phyloP scores from a whole-genome alignment of 2,113 vertebrate genomes.

The Strix uralensis region DNA sequence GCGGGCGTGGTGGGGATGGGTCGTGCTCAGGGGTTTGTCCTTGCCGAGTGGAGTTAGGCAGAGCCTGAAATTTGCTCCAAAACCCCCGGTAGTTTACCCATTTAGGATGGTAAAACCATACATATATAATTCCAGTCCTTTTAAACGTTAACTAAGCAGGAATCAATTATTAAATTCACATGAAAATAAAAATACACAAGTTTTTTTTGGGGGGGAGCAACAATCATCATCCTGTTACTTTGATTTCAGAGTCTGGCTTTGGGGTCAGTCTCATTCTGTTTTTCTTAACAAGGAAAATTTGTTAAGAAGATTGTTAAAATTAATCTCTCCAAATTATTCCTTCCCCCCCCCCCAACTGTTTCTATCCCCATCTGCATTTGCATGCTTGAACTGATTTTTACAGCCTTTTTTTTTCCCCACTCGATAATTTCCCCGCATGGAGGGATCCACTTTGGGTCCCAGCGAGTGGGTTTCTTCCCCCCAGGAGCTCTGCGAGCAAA shows the following conservation, averaged over 20 bases:
- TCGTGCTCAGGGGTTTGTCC: not conserved
- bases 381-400: not conserved
- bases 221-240: not conserved
- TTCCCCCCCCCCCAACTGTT: not conserved
- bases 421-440: not conserved
- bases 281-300: not conserved
- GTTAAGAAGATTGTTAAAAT: too few relatives aligned
- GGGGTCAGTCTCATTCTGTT: not conserved
- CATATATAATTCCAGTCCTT: not conserved
- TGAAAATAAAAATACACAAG: not conserved
- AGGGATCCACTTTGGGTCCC: not conserved
- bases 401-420: rapidly evolving
- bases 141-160: not conserved
- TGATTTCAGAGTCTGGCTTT: not conserved
- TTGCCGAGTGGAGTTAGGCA: not conserved
- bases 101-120: not conserved
- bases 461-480: not conserved
- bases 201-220: rapidly evolving
- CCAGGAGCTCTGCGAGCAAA: not conserved
- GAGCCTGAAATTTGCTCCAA: not conserved
- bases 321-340: not conserved
- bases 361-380: rapidly evolving
- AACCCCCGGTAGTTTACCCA: not conserved
- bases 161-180: not conserved
- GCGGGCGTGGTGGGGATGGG: rapidly evolving